These are phyloP conservation scores for Diprion similis DNA, from an alignment of 1,140 invertebrate species.

Conservation along the genomic window DNA sequence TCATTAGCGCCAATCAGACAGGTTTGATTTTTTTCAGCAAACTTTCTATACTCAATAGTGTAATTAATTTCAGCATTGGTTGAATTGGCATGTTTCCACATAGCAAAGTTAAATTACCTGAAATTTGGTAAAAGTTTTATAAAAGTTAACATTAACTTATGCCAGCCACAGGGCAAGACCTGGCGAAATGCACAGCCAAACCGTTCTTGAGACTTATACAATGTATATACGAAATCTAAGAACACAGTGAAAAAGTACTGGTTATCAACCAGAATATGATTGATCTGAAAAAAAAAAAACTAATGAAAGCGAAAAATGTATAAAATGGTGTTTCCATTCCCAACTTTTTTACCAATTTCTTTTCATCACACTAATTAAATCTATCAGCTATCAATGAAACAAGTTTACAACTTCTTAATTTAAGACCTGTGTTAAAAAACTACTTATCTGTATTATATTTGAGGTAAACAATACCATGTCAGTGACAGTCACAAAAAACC, in stretches of 20 bases:
- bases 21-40: background rate
- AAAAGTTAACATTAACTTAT: background rate
- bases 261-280: no score
- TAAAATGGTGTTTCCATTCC: background rate
- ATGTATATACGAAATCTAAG: background rate
- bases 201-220: no score
- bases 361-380: background rate
- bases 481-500: background rate
- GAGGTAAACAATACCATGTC: background rate
- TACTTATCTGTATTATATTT: background rate
- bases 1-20: no score
- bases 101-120: no score
- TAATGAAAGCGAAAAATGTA: background rate
- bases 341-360: background rate
- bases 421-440: background rate
- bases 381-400: background rate
- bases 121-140: background rate
- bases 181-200: background rate
- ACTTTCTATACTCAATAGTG: background rate
- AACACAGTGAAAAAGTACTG: background rate
- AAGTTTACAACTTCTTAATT: background rate
- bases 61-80: background rate
- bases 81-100: background rate
- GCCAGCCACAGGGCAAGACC: conserved; percentile 2
- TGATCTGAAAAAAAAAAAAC: background rate